Evolutionary conservation across 1,140 invertebrate genomes (phyloP), one percentile per base, ranked within the genome.

Genomic region (Psix sp.): DNA sequence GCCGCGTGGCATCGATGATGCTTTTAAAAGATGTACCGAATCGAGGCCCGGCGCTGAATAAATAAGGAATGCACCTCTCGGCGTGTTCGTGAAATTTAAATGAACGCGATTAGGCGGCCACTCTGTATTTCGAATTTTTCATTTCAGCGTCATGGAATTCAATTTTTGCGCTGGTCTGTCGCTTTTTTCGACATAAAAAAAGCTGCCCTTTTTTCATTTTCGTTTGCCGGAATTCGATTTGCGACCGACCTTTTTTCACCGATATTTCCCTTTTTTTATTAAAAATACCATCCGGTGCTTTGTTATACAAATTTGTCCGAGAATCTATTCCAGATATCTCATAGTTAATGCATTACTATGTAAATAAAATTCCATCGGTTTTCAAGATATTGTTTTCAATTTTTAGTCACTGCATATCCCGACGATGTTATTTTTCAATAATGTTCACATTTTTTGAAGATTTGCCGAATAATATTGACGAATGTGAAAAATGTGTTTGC

Each of bases 81-180:
- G 48, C 46, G 46, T 52, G 40, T 36, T 62, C 66, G 42, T 72
- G 65, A 77, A 75, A 75, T 77, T 77, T 77, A 52, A 59, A 77
- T 72, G 59, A 71, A 65, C 7, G 35, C 72, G 76, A 72, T 77
- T 73, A 73, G 46, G 52, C 33, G 59, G 75, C 73, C 73, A 70
- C n/a, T n/a, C n/a, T n/a, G 68, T 73, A 73, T 75, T 73, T 73
- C 20, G 33, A 35, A 11, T 13, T n/a, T 10, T 31, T 52, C 51
- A 54, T 35, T 45, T 21, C 18, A 31, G 31, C 20, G 24, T 66
- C 45, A 56, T 49, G 68, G 62, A 77, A 74, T n/a, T n/a, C n/a
- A n/a, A n/a, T n/a, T n/a, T n/a, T n/a, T n/a, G n/a, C n/a, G n/a
- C n/a, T n/a, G n/a, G n/a, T n/a, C n/a, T n/a, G n/a, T n/a, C n/a